Percentiles rank a stretch among this genome's conserved stretches.
Evolutionary conservation across 2,113 vertebrate species (phyloP).

Genomic region (Heliornis fulica): DNA sequence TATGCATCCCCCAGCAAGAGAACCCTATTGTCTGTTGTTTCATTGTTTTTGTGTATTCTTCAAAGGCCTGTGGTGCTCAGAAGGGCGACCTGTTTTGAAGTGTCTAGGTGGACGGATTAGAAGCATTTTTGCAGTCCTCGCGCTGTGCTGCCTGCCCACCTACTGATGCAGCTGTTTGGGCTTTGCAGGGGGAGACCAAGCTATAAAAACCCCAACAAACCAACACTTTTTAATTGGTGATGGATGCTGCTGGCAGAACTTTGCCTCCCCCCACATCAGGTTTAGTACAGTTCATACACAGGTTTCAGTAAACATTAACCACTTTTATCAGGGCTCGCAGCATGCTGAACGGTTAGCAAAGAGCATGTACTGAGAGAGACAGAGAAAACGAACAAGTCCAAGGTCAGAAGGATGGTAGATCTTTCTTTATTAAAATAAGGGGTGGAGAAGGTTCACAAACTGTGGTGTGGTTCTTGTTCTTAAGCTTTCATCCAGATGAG

Average conservation of each 20-base stretch:
- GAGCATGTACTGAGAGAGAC: slow-evolving; percentile 72
- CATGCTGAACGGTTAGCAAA: slow-evolving; percentile 78
- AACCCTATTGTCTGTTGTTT: background rate
- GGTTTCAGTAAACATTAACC: slow-evolving; percentile 89
- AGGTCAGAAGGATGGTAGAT: slow-evolving; percentile 79
- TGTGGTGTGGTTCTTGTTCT: background rate
- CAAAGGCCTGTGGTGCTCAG: background rate
- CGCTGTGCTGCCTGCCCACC: background rate
- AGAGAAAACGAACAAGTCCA: slow-evolving; percentile 80
- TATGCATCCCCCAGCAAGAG: background rate
- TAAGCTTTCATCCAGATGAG: background rate
- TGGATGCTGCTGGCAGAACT: slow-evolving; percentile 77
- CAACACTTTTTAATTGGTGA: slow-evolving; percentile 19
- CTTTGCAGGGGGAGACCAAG: background rate
- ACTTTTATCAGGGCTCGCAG: slow-evolving; percentile 81
- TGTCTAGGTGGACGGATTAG: background rate
- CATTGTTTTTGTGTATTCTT: background rate
- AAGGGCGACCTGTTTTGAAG: background rate
- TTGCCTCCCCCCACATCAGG: slow-evolving; percentile 74
- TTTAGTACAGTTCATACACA: slow-evolving; percentile 80
- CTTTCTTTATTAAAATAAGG: slow-evolving; percentile 40
- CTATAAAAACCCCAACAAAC: background rate
- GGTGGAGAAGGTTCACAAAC: background rate
- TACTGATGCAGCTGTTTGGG: background rate
- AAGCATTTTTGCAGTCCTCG: background rate